phyloP scores from a whole-genome alignment of 1,140 invertebrate genomes.

The Mamestra configurata region DNA sequence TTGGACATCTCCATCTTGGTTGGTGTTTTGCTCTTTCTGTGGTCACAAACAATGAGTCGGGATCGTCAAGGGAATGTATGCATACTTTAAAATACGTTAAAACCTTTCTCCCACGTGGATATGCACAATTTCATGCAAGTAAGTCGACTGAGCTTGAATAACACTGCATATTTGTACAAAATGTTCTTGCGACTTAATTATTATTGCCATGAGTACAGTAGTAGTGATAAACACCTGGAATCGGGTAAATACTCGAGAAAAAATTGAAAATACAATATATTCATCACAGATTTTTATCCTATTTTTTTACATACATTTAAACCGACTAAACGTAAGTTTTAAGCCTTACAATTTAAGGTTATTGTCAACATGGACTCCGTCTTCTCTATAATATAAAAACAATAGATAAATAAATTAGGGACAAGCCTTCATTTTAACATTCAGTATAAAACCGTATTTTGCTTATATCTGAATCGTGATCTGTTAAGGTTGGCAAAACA shows the following conservation, averaged over 20 bases:
- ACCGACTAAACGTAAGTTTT: neutral
- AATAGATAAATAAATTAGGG: conserved; percentile 80
- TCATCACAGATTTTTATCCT: neutral
- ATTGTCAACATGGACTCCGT: conserved; percentile 4
- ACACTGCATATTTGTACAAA: conserved; percentile 35
- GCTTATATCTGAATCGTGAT: conserved; percentile 68
- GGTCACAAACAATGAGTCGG: conserved; percentile 83
- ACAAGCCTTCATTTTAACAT: conserved; percentile 73
- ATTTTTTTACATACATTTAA: neutral
- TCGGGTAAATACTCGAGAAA: neutral
- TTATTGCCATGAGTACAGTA: neutral
- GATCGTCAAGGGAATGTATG: conserved; percentile 84
- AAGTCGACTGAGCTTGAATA: conserved; percentile 16
- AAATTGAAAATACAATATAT: neutral
- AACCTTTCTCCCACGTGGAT: conserved; percentile 59
- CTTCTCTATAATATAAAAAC: conserved; percentile 58
- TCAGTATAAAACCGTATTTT: conserved; percentile 71
- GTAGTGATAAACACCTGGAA: neutral
- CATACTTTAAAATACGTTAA: conserved; percentile 80
- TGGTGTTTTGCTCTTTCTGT: conserved; percentile 85
- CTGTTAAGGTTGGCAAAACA: conserved; percentile 76
- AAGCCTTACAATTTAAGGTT: neutral
- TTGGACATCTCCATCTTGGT: conserved; percentile 87
- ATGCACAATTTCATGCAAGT: conserved; percentile 47
- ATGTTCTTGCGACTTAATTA: conserved; percentile 14